Evolutionary conservation across 2,888 invertebrate genomes (phyloP).

Genomic region (Ophonus ardosiacus): DNA sequence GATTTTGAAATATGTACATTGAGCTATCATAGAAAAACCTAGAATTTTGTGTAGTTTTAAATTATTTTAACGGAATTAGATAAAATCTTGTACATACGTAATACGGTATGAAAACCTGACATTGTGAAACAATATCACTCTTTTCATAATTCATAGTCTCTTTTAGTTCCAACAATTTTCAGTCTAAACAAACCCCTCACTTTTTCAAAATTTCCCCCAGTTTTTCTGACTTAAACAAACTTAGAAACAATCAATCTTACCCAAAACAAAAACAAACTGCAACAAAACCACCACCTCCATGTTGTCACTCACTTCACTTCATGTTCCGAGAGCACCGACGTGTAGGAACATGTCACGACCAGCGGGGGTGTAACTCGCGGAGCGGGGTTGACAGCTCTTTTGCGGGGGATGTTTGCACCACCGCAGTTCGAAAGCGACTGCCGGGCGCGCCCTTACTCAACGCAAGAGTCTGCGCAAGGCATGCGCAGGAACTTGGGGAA

Average conservation of each 20-base stretch:
- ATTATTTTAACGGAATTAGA: too few species aligned
- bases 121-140: too few species aligned
- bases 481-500: not conserved
- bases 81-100: too few species aligned
- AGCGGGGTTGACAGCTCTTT: not conserved
- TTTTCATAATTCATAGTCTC: too few species aligned
- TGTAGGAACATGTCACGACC: not conserved
- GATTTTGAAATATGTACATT: too few species aligned
- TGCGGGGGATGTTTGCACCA: not conserved
- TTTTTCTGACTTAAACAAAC: too few species aligned
- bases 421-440: not conserved
- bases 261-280: not conserved
- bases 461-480: not conserved
- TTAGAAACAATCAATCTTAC: not conserved
- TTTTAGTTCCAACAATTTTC: too few species aligned
- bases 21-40: too few species aligned
- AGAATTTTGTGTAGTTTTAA: too few species aligned
- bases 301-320: not conserved
- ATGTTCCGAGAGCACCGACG: not conserved
- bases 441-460: not conserved
- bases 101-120: too few species aligned
- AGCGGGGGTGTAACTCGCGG: not conserved
- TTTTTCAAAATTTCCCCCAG: too few species aligned
- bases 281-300: constrained; percentile 3
- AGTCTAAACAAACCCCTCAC: too few species aligned